Conservation (phyloP, 2,797 vertebrate genomes). For the Oceanodroma leucorhoa region DNA sequence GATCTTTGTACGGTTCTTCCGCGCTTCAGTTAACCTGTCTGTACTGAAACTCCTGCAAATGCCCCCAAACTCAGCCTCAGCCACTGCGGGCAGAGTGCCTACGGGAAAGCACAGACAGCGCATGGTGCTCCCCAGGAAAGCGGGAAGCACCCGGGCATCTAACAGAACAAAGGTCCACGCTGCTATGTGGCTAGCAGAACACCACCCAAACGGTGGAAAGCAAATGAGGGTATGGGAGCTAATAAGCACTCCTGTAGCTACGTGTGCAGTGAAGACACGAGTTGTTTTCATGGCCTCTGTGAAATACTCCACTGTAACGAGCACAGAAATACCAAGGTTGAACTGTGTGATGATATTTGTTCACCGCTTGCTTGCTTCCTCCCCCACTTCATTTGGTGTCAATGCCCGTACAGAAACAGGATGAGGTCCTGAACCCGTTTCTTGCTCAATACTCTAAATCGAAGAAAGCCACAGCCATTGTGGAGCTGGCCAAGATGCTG, state of each 20-base stretch:
- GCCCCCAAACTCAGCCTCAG: not conserved
- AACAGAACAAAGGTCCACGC: not conserved
- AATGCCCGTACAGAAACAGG: not conserved
- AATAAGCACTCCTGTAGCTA: not conserved
- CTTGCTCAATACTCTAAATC: not conserved
- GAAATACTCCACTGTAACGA: not conserved
- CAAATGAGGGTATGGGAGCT: fast-evolving
- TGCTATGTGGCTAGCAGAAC: not conserved
- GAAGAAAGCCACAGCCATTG: not conserved
- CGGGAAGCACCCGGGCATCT: not conserved
- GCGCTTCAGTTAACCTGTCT: not conserved
- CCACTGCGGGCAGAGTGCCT: fast-evolving
- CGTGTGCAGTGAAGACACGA: fast-evolving
- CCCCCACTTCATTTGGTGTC: not conserved
- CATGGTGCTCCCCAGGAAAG: not conserved
- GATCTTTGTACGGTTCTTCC: not conserved
- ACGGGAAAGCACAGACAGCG: not conserved
- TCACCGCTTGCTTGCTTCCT: not conserved
- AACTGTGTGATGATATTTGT: not conserved
- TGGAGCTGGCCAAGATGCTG: not conserved
- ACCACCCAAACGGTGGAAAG: fast-evolving
- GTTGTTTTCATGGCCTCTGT: not conserved
- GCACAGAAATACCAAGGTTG: not conserved
- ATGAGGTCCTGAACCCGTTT: not conserved
- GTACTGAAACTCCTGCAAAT: not conserved